Base-by-base conservation (phyloP, 2,888 invertebrate genomes). In the Sussaba pulchella region DNA sequence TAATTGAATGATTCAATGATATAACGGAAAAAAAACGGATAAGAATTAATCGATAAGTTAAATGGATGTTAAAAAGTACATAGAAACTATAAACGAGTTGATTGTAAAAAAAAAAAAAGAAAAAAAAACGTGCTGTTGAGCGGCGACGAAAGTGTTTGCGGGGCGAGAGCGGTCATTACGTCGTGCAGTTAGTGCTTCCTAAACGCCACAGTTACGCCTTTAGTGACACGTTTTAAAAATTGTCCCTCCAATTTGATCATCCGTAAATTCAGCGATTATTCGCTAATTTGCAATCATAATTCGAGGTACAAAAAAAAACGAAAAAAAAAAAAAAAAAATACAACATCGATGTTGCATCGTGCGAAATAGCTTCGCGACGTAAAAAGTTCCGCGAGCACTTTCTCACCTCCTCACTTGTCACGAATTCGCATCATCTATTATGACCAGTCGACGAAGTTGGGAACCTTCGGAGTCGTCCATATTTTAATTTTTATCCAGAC, bases 391-490 rank as follows among this genome's bases (percentile, higher is more conserved):
- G 14, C 36, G 39, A 81, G 70, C 76, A 75, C 75, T 69, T 79
- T 83, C 81, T 72, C 82, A 6, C 31, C 77, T 79, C 80, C 66
- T 77, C 81, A 79, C 83, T 73, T 69, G 78, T 76, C 78, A 76
- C 84, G 83, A 84, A 82, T 84, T 84, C 47, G 82, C 78, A 85
- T 86, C 83, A 72, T 84, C 80, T 84, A 85, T 86, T 85, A 85
- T 85, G 84, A 83, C 72, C 83, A 83, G 82, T 78, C 83, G 71
- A 59, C 74, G 69, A 75, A 73, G 72, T 47, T 66, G 77, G 82
- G 78, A 77, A 66, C 66, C 59, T 70, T 69, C 47, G 80, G 80
- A 31, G 70, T 78, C 81, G 66, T 73, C 77, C 72, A 57, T 61
- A 50, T 14, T 67, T 61, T 31, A 69, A 52, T 57, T 69, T 67